A percentile compares a stretch with the other conserved stretches of the same genome.
Evolutionary conservation across 2,888 invertebrate genomes (phyloP).

Genomic region (Drosophila barbarae): DNA sequence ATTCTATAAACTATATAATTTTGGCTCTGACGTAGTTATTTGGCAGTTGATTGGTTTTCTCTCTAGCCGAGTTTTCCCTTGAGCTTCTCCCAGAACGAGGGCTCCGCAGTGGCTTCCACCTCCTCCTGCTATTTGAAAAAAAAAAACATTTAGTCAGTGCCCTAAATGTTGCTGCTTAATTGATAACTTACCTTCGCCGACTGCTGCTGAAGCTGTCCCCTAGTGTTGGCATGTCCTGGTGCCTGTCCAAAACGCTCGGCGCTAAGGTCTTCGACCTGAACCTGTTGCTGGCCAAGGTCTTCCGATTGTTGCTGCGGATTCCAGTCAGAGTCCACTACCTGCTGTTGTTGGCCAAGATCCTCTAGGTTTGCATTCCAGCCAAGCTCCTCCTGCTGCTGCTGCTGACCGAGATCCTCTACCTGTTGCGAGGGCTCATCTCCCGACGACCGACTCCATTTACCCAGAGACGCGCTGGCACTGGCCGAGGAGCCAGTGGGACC

Average conservation of each 20-base stretch:
- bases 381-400: constrained; percentile 46
- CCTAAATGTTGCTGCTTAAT: no score
- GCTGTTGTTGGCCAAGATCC: constrained; percentile 27
- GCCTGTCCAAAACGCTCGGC: constrained; percentile 21
- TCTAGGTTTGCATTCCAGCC: constrained; percentile 22
- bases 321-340: constrained; percentile 12
- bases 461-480: constrained; percentile 44
- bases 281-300: constrained; percentile 47
- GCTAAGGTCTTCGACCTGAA: constrained; percentile 51
- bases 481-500: constrained; percentile 51
- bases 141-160: background rate
- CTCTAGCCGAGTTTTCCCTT: constrained; percentile 62
- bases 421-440: constrained; percentile 61
- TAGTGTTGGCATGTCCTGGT: constrained; percentile 18
- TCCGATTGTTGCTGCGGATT: constrained; percentile 48
- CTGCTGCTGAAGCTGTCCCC: constrained; percentile 32
- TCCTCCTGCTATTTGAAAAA: constrained; percentile 49
- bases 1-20: constrained; percentile 7
- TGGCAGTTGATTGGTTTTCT: constrained; percentile 52
- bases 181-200: constrained; percentile 47
- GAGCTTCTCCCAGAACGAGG: constrained; percentile 66
- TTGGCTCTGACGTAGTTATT: constrained; percentile 1
- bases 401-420: constrained; percentile 39
- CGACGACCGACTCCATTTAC: constrained; percentile 54
- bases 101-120: constrained; percentile 58